phyloP scores from a whole-genome alignment of 37 sponge, comb jelly and placozoan species.

The Geodia barretti region DNA sequence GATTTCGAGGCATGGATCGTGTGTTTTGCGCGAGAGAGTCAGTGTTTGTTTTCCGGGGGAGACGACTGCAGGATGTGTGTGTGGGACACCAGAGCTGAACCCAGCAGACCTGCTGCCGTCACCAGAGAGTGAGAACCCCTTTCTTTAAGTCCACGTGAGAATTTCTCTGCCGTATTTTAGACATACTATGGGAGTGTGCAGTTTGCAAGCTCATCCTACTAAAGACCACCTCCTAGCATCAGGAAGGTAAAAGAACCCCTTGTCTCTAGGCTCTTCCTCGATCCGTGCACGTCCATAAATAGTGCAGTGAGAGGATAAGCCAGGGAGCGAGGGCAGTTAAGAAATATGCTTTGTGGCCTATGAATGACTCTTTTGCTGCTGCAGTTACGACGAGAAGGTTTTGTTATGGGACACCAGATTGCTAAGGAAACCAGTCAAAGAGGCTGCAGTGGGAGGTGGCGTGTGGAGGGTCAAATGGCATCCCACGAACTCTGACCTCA shows the following conservation, averaged over 20 bases:
- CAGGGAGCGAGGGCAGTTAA: no score
- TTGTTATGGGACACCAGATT: conserved; percentile 75
- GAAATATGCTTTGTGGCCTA: no score
- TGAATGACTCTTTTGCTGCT: neutral
- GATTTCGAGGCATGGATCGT: conserved; percentile 86
- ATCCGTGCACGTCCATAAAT: no score
- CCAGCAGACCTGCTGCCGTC: neutral
- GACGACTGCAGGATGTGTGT: conserved; percentile 62
- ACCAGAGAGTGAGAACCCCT: conserved; percentile 12
- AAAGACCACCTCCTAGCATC: conserved; percentile 47
- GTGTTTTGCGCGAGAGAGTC: conserved; percentile 34
- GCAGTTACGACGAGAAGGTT: conserved; percentile 84
- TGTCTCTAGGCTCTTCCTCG: no score
- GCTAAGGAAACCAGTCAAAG: conserved; percentile 56
- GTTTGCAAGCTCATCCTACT: conserved; percentile 70
- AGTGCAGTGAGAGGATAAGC: no score
- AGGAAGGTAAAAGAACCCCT: conserved; percentile 85
- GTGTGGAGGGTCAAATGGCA: conserved; percentile 94
- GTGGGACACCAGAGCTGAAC: conserved; percentile 49
- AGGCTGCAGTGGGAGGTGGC: conserved; percentile 78
- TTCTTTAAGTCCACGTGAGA: no score
- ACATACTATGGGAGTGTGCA: conserved; percentile 89
- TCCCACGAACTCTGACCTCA: conserved; percentile 23
- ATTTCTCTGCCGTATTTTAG: conserved; percentile 13
- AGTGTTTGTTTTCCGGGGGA: conserved; percentile 70